Percentiles rank a stretch among this genome's conserved stretches.
phyloP scores from a whole-genome alignment of 2,113 vertebrate species.

The Pristiophorus japonicus region DNA sequence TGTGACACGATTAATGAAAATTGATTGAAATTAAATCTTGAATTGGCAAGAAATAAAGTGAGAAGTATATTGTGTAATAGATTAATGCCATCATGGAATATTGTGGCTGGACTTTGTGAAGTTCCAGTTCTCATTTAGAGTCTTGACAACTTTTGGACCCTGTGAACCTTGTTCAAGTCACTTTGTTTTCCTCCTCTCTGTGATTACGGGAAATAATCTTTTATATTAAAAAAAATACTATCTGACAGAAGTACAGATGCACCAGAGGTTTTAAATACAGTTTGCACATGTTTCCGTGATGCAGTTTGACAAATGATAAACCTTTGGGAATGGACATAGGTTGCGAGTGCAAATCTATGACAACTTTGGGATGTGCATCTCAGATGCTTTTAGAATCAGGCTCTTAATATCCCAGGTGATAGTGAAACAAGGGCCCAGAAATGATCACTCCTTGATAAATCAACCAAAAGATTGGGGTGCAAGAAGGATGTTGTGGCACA shows the following conservation, averaged over 20 bases:
- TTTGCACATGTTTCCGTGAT: background rate
- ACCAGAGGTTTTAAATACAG: background rate
- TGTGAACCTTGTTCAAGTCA: background rate
- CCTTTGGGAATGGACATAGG: background rate
- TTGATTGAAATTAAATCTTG: background rate
- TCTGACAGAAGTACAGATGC: background rate
- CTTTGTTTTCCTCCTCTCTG: background rate
- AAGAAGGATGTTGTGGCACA: no score
- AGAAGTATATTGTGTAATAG: background rate
- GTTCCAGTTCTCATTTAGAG: background rate
- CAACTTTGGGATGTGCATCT: background rate
- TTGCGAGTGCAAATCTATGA: background rate
- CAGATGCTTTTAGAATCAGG: background rate
- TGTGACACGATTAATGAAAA: background rate
- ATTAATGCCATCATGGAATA: background rate
- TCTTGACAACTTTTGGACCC: background rate
- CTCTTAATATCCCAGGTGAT: background rate
- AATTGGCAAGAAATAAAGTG: background rate
- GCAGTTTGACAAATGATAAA: background rate
- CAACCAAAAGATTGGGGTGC: no score
- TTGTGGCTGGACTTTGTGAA: background rate
- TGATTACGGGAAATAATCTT: background rate
- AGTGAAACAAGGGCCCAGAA: background rate
- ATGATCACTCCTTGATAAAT: background rate
- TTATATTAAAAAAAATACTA: no score